Conservation (phyloP, 2,113 vertebrate species). For the Cisticola juncidis region DNA sequence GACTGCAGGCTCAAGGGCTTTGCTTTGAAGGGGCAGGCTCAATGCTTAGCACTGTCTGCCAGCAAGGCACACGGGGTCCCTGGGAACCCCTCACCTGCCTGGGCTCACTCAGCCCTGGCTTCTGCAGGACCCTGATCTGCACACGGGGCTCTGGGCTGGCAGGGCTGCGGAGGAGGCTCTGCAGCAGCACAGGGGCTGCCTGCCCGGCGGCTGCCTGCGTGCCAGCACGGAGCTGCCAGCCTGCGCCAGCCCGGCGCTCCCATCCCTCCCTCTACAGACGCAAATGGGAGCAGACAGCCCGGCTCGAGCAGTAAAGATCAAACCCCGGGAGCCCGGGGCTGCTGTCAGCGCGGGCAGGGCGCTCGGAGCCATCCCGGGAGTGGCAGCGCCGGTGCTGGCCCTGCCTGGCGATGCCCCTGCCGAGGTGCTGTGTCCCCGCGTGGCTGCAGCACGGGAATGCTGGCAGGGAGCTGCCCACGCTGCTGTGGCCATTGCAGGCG, state of each 20-base stretch:
- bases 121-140: background rate
- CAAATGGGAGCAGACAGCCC: slow-evolving; percentile 46
- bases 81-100: too few relatives aligned
- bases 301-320: background rate
- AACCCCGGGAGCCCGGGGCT: background rate
- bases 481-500: background rate
- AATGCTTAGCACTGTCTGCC: background rate
- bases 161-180: background rate
- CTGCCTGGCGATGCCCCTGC: background rate
- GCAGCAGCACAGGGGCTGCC: background rate
- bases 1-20: background rate
- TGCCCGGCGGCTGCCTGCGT: background rate
- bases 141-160: rapidly evolving
- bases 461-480: background rate
- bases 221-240: background rate
- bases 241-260: background rate
- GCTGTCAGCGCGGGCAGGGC: background rate
- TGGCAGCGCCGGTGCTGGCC: background rate
- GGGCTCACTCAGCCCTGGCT: background rate
- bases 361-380: background rate
- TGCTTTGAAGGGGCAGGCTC: background rate
- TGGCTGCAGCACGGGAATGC: rapidly evolving
- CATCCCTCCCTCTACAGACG: background rate
- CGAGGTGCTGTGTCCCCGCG: background rate
- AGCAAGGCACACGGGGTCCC: background rate